A percentile compares a stretch with the other conserved stretches of the same genome.
Conservation (phyloP, 2,888 invertebrate genomes). For the Stenichneumon culpator region DNA sequence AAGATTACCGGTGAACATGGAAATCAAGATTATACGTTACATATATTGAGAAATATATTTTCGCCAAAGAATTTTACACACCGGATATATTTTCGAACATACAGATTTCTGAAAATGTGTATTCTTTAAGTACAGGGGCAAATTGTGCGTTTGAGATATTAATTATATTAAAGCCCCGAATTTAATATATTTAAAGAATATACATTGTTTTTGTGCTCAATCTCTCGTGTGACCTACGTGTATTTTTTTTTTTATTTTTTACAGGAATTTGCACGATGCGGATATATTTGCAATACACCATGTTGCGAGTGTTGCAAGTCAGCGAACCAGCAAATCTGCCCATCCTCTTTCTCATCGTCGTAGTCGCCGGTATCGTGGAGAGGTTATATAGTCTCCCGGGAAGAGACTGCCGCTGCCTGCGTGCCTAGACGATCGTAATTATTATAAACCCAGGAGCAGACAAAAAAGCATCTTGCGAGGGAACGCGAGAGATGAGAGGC, state of each 20-base stretch:
- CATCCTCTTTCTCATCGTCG: constrained; percentile 53
- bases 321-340: constrained; percentile 25
- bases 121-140: too few relatives aligned
- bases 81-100: too few relatives aligned
- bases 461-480: constrained; percentile 70
- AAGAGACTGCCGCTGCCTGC: constrained; percentile 63
- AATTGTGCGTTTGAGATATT: too few relatives aligned
- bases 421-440: constrained; percentile 73
- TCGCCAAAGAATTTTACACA: neutral
- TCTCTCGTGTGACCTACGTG: neutral
- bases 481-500: constrained; percentile 49
- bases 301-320: constrained; percentile 22
- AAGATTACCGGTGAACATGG: neutral
- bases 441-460: constrained; percentile 68
- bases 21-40: neutral
- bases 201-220: neutral
- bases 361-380: constrained; percentile 40
- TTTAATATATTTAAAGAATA: too few relatives aligned
- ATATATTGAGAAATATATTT: neutral
- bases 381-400: constrained; percentile 54
- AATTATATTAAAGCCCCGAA: too few relatives aligned
- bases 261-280: constrained; percentile 20
- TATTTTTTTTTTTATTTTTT: neutral
- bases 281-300: neutral
- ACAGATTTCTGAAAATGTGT: too few relatives aligned